A percentile compares a stretch with the other conserved stretches of the same genome.
Evolutionary conservation across 64 coral and sea anemone genomes (phyloP).

Genomic region (Montipora capricornis): DNA sequence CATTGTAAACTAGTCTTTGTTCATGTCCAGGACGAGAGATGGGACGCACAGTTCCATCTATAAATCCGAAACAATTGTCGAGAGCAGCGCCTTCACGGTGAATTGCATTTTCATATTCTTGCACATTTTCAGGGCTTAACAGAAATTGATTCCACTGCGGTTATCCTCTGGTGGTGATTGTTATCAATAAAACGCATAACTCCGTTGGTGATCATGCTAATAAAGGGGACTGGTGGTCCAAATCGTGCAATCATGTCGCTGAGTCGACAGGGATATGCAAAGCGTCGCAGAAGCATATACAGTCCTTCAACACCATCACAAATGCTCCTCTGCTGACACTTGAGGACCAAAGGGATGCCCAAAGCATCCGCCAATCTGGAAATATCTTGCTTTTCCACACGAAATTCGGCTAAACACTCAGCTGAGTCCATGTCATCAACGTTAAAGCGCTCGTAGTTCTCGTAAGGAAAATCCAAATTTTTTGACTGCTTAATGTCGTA

Average conservation of each 20-base stretch:
- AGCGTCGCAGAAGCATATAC: conserved; percentile 17
- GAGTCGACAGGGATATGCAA: conserved; percentile 27
- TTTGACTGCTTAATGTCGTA: too few species aligned
- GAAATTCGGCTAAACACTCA: too few species aligned
- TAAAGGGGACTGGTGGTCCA: conserved; percentile 10
- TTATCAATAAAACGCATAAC: background rate
- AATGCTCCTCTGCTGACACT: conserved; percentile 39
- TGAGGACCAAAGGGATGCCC: conserved; percentile 27
- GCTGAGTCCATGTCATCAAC: too few species aligned
- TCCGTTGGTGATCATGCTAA: background rate
- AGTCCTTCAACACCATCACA: background rate
- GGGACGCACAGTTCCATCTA: conserved; percentile 26
- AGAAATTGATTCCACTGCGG: conserved; percentile 10
- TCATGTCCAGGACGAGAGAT: background rate
- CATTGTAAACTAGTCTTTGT: background rate
- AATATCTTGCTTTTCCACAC: conserved; percentile 27
- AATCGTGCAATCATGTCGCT: conserved; percentile 1
- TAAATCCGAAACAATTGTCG: too few species aligned
- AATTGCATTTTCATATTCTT: too few species aligned
- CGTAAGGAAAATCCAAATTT: too few species aligned
- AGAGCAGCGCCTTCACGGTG: background rate
- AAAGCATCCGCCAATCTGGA: conserved; percentile 34
- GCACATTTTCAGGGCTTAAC: background rate
- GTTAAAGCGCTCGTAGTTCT: too few species aligned
- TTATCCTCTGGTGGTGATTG: background rate